A percentile compares a stretch with the other conserved stretches of the same genome.
Conservation (phyloP, 1,140 invertebrate species). For the Hyles euphorbiae region DNA sequence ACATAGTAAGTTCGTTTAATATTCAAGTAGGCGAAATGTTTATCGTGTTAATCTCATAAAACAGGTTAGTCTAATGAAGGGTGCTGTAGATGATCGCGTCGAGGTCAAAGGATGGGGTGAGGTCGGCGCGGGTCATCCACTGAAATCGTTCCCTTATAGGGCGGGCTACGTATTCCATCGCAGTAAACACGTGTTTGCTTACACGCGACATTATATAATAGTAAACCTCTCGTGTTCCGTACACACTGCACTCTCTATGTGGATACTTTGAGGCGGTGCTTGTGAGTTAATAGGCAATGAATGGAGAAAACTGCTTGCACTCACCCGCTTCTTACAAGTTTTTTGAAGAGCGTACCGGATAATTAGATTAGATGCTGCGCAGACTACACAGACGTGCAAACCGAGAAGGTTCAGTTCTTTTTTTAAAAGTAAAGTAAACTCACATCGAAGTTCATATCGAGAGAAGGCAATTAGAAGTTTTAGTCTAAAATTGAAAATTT, state of each 20-base stretch:
- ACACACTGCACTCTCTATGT: too few relatives aligned
- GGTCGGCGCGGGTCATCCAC: conserved; percentile 35
- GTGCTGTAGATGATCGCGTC: conserved; percentile 45
- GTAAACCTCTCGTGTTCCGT: too few relatives aligned
- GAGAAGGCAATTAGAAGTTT: conserved; percentile 5
- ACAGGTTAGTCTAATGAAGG: conserved; percentile 58
- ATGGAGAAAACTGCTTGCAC: conserved; percentile 43
- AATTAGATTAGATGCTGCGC: conserved; percentile 57
- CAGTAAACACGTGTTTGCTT: conserved; percentile 22
- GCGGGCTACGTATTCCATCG: conserved; percentile 35
- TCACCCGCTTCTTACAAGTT: conserved; percentile 42
- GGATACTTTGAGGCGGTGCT: conserved; percentile 16
- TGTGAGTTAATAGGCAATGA: conserved; percentile 29
- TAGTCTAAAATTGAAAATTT: neutral
- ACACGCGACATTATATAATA: too few relatives aligned
- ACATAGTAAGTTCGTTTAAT: conserved; percentile 23
- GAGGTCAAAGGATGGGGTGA: conserved; percentile 58
- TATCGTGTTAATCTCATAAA: conserved; percentile 45
- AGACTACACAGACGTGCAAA: conserved; percentile 31
- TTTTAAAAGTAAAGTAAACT: conserved; percentile 7
- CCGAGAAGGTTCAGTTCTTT: conserved; percentile 17
- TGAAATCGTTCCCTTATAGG: conserved; percentile 52
- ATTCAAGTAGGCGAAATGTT: conserved; percentile 34
- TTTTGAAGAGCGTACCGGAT: conserved; percentile 48
- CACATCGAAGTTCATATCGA: conserved; percentile 10